These are phyloP conservation scores for Acrocephalus scirpaceus DNA, from an alignment of 2,797 vertebrate species.

Conservation along the genomic window DNA sequence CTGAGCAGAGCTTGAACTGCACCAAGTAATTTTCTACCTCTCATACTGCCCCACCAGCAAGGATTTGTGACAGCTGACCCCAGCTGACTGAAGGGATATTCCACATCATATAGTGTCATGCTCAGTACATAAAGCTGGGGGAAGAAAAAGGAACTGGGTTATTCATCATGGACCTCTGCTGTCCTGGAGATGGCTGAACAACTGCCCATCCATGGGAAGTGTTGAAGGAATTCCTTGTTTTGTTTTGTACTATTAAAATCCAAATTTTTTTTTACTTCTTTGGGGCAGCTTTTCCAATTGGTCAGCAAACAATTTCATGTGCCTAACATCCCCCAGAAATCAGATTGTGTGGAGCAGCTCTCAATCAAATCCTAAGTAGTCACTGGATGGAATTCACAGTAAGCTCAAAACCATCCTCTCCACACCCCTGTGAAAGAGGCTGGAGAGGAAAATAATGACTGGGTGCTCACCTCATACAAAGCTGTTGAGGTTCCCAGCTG, in stretches of 20 bases:
- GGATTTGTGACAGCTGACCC: not conserved
- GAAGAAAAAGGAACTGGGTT: not conserved
- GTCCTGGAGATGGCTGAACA: not conserved
- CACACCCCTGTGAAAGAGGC: not conserved
- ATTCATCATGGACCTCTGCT: not conserved
- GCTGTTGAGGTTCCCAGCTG: not conserved
- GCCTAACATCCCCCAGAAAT: not conserved
- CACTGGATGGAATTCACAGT: not conserved
- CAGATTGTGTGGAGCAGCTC: not conserved
- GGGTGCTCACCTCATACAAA: not conserved
- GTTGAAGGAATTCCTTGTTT: not conserved
- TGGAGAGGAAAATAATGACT: not conserved
- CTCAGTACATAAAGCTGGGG: not conserved
- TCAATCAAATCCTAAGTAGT: not conserved
- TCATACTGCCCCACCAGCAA: not conserved
- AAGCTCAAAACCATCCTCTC: not conserved
- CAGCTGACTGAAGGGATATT: not conserved
- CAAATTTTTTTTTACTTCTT: not conserved
- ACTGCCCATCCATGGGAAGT: not conserved
- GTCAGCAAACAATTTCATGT: not conserved
- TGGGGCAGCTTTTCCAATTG: not conserved
- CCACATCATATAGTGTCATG: too few relatives aligned
- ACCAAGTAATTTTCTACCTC: not conserved
- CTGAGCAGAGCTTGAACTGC: not conserved
- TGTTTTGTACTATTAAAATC: not conserved